Base-by-base conservation (phyloP, 2,113 vertebrate species). In the Indri indri region DNA sequence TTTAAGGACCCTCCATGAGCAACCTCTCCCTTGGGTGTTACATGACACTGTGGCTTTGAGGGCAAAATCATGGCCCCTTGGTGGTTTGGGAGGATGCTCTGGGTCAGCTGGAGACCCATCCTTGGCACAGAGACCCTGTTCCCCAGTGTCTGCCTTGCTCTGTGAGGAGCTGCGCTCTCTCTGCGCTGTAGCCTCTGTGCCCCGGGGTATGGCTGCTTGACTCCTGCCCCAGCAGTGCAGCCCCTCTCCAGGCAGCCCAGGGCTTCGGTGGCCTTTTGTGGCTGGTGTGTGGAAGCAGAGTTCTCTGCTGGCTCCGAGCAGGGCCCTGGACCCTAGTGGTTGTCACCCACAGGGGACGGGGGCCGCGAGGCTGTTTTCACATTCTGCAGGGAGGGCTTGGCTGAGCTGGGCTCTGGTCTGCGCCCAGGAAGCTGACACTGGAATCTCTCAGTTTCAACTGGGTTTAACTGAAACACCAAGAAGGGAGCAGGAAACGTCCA, bases 171-270 rank as follows among this genome's bases (percentile, higher is more conserved):
- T 59, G 57, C 71, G 50, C 70, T 57, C 47, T 37, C 45, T 40
- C 3, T 12, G 61, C 16, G 32, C 59, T 40, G 30, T 17, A 59
- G 40, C 37, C 70, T 57, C 65, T 1, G 0, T 22, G 12, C 30
- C 52, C 27, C 9, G 45, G 52, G 59, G 23, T 30, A 30, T 1
- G 65, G 85, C 40, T 6, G 11, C 23, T 27, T 25, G 61, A 71
- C 65, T 34, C 22, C 10, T 34, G 77, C 40, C 52, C 25, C 8
- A 65, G 12, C 74, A 34, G 0, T 6, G 45, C 1, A 14, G 37
- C 23, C 61, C 3, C 6, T 59, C 66, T 50, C 22, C 47, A 34
- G 27, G 17, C 0, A 0, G 37, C 6, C 0, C 11, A n/a, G 22
- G 82, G 90, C 84, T 20, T 18, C 2, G 0, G 52, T 5, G 54